Base-by-base conservation (phyloP, 37 sponge, comb jelly and placozoan genomes). In the Geodia barretti region DNA sequence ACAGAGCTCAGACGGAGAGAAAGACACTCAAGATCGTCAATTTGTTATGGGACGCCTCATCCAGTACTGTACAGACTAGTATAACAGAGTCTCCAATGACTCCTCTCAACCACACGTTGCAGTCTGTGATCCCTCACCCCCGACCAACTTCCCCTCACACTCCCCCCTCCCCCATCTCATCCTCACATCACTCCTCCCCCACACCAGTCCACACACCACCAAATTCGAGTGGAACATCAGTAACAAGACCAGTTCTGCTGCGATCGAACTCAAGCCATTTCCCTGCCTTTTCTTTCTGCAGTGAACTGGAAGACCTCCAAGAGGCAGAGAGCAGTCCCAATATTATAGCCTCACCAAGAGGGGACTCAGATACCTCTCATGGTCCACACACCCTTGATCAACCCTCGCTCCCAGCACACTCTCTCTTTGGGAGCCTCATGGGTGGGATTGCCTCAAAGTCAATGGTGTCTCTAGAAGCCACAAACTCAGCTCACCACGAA, bases 361-460 rank as follows among this genome's bases (percentile, higher is more conserved):
- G n/a, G n/a, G n/a, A n/a, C n/a, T n/a, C n/a, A n/a, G n/a, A n/a
- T n/a, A n/a, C n/a, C n/a, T n/a, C n/a, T n/a, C n/a, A n/a, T n/a
- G n/a, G n/a, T n/a, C n/a, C n/a, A n/a, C n/a, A n/a, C n/a, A n/a
- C n/a, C n/a, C n/a, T n/a, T n/a, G 54, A 47, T 47, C 14, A 7
- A 17, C 54, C 54, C 14, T 14, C 54, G 11, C 54, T 47, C 54
- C 60, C 74, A 43, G 11, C 11, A 30, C 60, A 75, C 31, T 59
- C 75, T 26, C 60, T 75, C 9, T 75, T 75, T n/a, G 39, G 43
- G 41, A 20, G 36, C 36, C n/a, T 28, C 7, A 54, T 75, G 75
- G 24, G 75, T 58, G 29, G 43, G 25, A 7, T 75, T 2, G 75
- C 75, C 26, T 75, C 75, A 75, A 75, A 75, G 31, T 75, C 75